Percentiles rank a stretch among this genome's conserved stretches.
Conservation (phyloP, 2,888 invertebrate genomes). For the Sialis lutaria region DNA sequence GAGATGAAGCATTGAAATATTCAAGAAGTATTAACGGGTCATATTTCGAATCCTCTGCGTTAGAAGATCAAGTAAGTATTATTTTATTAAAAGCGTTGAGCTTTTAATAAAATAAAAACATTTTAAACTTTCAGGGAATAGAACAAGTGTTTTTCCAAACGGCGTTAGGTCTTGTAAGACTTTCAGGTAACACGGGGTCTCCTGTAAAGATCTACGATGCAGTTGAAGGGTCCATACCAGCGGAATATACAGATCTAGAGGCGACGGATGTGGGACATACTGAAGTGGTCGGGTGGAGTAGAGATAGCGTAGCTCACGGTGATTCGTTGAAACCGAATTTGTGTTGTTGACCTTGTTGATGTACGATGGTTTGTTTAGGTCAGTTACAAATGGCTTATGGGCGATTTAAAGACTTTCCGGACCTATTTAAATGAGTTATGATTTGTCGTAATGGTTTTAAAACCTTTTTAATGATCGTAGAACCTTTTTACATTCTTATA, state of each 20-base stretch:
- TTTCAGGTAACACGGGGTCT: conserved; percentile 31
- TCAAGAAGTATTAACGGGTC: conserved; percentile 65
- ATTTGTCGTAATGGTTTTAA: too few species aligned
- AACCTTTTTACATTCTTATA: too few species aligned
- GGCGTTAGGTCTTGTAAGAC: conserved; percentile 40
- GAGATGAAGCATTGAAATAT: conserved; percentile 56
- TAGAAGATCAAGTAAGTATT: conserved; percentile 44
- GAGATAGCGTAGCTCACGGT: conserved; percentile 48
- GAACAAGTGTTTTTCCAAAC: conserved; percentile 54
- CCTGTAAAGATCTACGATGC: conserved; percentile 41
- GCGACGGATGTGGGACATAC: conserved; percentile 43
- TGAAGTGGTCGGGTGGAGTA: conserved; percentile 44
- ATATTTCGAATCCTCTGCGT: conserved; percentile 73
- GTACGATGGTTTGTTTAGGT: too few species aligned
- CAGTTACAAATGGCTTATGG: too few species aligned
- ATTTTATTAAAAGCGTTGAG: neutral
- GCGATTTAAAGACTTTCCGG: too few species aligned
- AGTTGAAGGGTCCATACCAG: conserved; percentile 25
- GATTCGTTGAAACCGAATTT: conserved; percentile 36
- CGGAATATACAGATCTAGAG: conserved; percentile 33
- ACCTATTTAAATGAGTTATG: too few species aligned
- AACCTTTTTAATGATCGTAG: too few species aligned
- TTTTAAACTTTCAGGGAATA: conserved; percentile 34
- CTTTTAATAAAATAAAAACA: too few species aligned
- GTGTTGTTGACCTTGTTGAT: conserved; percentile 34